These are phyloP conservation scores for Limnephilus lunatus DNA, from an alignment of 2,888 invertebrate species.

Conservation along the genomic window DNA sequence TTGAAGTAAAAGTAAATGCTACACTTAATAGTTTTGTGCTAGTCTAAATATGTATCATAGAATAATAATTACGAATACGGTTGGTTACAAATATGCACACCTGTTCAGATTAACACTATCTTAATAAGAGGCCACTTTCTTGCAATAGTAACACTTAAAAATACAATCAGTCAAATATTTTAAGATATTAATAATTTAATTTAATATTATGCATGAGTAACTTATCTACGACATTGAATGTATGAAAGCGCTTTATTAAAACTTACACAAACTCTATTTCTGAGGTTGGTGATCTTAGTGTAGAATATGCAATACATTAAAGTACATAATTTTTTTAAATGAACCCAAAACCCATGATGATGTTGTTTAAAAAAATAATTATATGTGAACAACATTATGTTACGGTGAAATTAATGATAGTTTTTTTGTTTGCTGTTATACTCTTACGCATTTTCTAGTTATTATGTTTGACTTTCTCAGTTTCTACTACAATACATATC, in stretches of 20 bases:
- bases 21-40: constrained; percentile 47
- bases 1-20: constrained; percentile 40
- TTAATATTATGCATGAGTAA: constrained; percentile 12
- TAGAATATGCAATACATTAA: neutral
- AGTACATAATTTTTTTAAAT: neutral
- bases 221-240: neutral
- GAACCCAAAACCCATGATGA: neutral
- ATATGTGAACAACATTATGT: neutral
- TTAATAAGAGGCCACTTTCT: constrained; percentile 47
- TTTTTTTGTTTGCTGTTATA: neutral
- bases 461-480: neutral
- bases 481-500: neutral
- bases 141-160: constrained; percentile 41
- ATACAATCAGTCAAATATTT: constrained; percentile 50
- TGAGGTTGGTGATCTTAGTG: neutral
- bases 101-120: constrained; percentile 36
- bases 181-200: constrained; percentile 33
- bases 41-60: constrained; percentile 22
- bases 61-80: constrained; percentile 21
- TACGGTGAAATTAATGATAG: neutral
- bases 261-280: neutral
- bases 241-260: constrained; percentile 5
- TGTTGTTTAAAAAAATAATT: neutral
- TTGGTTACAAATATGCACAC: constrained; percentile 33
- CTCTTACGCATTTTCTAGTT: neutral